A percentile compares a stretch with the other conserved stretches of the same genome.
phyloP scores from a whole-genome alignment of 2,113 vertebrate species.

The Hiodon tergisus region DNA sequence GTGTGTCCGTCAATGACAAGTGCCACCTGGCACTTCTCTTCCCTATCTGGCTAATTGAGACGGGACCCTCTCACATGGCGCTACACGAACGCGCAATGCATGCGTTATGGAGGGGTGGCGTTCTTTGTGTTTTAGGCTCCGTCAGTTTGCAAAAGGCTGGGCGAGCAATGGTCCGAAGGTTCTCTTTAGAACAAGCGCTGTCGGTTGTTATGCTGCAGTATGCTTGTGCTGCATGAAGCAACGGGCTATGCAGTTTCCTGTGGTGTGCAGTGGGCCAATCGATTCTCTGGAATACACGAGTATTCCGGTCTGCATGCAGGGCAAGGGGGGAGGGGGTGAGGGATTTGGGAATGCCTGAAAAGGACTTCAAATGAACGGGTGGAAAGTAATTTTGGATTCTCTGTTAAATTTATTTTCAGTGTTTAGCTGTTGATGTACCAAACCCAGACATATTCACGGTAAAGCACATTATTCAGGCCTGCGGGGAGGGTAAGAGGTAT shows the following conservation, averaged over 20 bases:
- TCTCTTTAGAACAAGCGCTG: slow-evolving; percentile 8
- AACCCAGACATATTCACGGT: not conserved
- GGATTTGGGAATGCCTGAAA: slow-evolving; percentile 5
- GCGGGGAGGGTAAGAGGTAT: not conserved
- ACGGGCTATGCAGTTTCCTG: not conserved
- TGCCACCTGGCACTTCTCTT: too few relatives aligned
- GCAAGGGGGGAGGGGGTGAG: not conserved
- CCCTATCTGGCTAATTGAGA: too few relatives aligned
- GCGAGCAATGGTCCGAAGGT: not conserved
- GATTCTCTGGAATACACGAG: not conserved
- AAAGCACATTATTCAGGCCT: not conserved
- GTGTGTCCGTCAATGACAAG: too few relatives aligned
- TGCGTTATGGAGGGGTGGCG: too few relatives aligned
- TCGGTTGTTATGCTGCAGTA: not conserved
- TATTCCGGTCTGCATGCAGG: not conserved
- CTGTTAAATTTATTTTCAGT: slow-evolving; percentile 14
- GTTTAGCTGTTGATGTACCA: not conserved
- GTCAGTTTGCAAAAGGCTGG: not conserved
- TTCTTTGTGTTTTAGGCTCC: too few relatives aligned
- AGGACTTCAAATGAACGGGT: not conserved
- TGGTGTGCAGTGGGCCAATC: not conserved
- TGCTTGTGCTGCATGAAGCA: not conserved
- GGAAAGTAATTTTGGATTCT: slow-evolving; percentile 15
- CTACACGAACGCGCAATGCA: too few relatives aligned
- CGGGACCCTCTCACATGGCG: too few relatives aligned